A percentile compares a stretch with the other conserved stretches of the same genome.
phyloP scores from a whole-genome alignment of 2,113 vertebrate genomes.

The Cervus canadensis region DNA sequence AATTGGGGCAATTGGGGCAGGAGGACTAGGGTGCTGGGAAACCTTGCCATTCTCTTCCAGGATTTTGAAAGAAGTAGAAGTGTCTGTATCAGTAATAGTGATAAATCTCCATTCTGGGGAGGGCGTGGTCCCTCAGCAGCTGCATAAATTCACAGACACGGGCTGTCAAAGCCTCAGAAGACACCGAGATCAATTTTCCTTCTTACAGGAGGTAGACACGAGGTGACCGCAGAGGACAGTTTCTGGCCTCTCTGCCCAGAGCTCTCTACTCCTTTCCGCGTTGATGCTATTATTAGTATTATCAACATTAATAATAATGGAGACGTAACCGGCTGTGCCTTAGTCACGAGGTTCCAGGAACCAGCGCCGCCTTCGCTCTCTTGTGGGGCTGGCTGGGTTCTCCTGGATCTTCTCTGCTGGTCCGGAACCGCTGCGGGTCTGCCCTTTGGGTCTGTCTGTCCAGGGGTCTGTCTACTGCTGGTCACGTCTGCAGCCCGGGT shows the following conservation, averaged over 20 bases:
- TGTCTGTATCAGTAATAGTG: background rate
- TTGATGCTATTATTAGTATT: slow-evolving; percentile 43
- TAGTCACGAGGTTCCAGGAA: background rate
- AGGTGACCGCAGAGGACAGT: slow-evolving; percentile 37
- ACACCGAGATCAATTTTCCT: slow-evolving; percentile 29
- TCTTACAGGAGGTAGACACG: slow-evolving; percentile 19
- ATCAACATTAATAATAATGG: slow-evolving; percentile 50
- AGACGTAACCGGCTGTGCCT: background rate
- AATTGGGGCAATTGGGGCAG: background rate
- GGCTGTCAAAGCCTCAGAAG: slow-evolving; percentile 41
- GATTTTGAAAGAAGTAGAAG: background rate
- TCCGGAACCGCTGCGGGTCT: background rate
- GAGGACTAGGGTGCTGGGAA: background rate
- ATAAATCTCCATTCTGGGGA: background rate
- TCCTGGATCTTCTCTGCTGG: background rate
- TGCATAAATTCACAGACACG: background rate
- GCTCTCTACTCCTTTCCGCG: background rate
- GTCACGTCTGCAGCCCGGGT: slow-evolving; percentile 59
- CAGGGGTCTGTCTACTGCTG: slow-evolving; percentile 12
- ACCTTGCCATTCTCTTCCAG: background rate
- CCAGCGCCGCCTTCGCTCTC: background rate
- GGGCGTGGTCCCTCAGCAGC: slow-evolving; percentile 13
- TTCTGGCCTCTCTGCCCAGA: slow-evolving; percentile 29
- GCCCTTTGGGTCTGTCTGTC: background rate
- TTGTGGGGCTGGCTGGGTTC: slow-evolving; percentile 3